Conservation (phyloP, 1,140 invertebrate genomes). For the Pseudoatta argentina region DNA sequence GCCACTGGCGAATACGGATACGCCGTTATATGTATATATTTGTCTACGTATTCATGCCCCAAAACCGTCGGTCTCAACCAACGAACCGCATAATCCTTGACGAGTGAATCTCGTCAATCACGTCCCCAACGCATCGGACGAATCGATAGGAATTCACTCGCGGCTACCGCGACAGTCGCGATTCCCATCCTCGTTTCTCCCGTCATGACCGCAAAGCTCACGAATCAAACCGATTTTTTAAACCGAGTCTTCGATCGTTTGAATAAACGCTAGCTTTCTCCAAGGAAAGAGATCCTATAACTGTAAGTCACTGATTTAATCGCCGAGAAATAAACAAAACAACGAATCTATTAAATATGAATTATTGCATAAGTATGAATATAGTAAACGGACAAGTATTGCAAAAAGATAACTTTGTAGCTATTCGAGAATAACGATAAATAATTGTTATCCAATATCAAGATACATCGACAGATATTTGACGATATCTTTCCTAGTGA, state of each 20-base stretch:
- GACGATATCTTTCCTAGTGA: not conserved
- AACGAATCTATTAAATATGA: constrained; percentile 1
- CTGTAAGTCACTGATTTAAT: constrained; percentile 28
- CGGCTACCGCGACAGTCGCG: constrained; percentile 53
- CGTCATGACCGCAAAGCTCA: constrained; percentile 62
- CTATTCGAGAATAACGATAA: not conserved
- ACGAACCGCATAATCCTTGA: constrained; percentile 76
- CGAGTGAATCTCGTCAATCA: constrained; percentile 76
- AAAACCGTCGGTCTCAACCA: constrained; percentile 73
- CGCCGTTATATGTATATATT: constrained; percentile 62
- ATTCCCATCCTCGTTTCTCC: constrained; percentile 68
- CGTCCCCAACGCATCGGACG: constrained; percentile 62
- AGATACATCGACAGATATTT: not conserved
- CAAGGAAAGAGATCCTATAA: constrained; percentile 1
- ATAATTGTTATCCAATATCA: not conserved
- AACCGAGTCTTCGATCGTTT: constrained; percentile 47
- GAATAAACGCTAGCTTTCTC: constrained; percentile 37
- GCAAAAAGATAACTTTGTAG: not conserved
- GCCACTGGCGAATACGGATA: constrained; percentile 21
- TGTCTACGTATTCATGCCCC: constrained; percentile 72
- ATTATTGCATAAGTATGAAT: not conserved
- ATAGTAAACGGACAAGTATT: not conserved
- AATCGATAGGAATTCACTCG: constrained; percentile 75
- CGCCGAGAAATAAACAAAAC: constrained; percentile 5
- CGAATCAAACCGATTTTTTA: constrained; percentile 67